Percentiles rank a stretch among this genome's conserved stretches.
Evolutionary conservation across 1,140 invertebrate species (phyloP).

Genomic region (Papilio aristodemus): DNA sequence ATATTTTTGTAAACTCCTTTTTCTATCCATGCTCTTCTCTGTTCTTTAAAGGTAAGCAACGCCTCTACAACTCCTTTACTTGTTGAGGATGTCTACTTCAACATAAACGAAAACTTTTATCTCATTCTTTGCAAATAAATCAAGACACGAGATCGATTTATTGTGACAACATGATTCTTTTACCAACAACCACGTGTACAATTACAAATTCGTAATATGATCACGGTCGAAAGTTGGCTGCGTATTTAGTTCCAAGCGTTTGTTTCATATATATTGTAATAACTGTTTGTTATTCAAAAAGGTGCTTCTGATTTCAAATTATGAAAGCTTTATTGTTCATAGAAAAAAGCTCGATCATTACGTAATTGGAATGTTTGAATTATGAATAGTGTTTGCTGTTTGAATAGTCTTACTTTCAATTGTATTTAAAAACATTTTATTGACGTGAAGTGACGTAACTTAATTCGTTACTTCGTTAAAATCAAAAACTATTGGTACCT

Average conservation of each 20-base stretch:
- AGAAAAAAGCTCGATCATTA: neutral
- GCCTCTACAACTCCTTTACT: no score
- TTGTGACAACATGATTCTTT: neutral
- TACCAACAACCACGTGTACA: neutral
- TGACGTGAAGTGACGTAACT: no score
- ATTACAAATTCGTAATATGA: neutral
- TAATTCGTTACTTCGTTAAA: no score
- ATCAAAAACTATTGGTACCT: no score
- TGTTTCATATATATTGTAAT: neutral
- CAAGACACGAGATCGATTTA: neutral
- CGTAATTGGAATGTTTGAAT: conserved; percentile 1
- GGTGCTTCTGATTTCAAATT: conserved; percentile 9
- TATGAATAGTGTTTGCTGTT: neutral
- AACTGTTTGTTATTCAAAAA: neutral
- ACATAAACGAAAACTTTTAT: neutral
- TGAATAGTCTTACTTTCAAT: no score
- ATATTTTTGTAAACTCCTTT: no score
- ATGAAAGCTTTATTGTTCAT: conserved; percentile 10
- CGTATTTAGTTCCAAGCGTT: neutral
- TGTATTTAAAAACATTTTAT: no score
- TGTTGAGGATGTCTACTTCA: no score
- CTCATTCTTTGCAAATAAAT: neutral
- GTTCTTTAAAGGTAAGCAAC: no score
- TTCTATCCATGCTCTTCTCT: no score
- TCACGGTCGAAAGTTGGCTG: neutral